Evolutionary conservation across 2,113 vertebrate genomes (phyloP).

Genomic region (Haplochromis vanheusdeni): DNA sequence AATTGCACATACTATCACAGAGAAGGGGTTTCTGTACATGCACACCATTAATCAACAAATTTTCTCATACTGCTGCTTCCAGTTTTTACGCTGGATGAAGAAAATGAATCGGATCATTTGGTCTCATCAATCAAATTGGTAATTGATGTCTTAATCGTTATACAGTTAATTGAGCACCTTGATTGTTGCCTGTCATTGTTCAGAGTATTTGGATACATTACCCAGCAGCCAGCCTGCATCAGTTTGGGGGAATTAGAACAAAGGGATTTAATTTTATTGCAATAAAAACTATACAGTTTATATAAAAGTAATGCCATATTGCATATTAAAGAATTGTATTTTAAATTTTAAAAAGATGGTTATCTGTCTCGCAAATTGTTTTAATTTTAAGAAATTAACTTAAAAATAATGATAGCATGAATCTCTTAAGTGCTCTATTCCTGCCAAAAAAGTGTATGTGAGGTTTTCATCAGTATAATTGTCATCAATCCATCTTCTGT

Average conservation of each 20-base stretch:
- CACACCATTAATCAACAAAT: slow-evolving; percentile 79
- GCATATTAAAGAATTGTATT: not conserved
- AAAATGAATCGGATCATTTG: slow-evolving; percentile 88
- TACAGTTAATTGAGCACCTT: slow-evolving; percentile 93
- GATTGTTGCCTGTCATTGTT: slow-evolving; percentile 78
- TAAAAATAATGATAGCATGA: not conserved
- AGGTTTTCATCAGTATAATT: slow-evolving; percentile 61
- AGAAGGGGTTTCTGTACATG: slow-evolving; percentile 61
- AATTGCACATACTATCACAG: slow-evolving; percentile 9
- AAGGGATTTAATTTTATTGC: slow-evolving; percentile 4
- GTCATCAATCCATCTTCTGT: slow-evolving; percentile 70
- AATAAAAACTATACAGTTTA: not conserved
- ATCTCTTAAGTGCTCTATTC: slow-evolving; percentile 15
- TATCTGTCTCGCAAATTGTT: not conserved
- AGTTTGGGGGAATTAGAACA: not conserved
- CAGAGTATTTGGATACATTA: slow-evolving; percentile 62
- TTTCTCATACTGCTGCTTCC: slow-evolving; percentile 71
- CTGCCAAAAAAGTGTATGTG: slow-evolving; percentile 9
- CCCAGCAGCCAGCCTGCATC: slow-evolving; percentile 25
- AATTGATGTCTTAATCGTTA: slow-evolving; percentile 93
- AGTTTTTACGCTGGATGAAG: slow-evolving; percentile 82
- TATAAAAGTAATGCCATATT: not conserved
- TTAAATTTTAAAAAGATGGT: rapidly evolving
- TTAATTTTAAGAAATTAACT: not conserved
- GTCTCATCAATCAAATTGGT: slow-evolving; percentile 91